Conservation (phyloP, 2,888 invertebrate genomes). For the Electrophaes corylata region DNA sequence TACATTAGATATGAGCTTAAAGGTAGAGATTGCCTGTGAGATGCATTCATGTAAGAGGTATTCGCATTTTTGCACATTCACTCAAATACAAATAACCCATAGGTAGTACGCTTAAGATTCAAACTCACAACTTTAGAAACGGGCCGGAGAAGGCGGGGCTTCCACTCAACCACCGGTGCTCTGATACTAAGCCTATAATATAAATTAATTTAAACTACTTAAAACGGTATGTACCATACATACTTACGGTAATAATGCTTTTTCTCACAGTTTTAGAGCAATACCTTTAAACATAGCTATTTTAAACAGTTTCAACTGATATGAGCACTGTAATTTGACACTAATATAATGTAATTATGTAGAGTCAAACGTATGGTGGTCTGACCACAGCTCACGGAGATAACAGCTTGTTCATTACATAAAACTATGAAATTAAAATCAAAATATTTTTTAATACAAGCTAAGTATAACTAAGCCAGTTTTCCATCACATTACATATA, state of each 20-base stretch:
- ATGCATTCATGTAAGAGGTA: too few species aligned
- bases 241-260: slow-evolving; percentile 16
- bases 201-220: background rate
- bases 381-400: slow-evolving; percentile 4
- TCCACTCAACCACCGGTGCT: background rate
- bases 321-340: slow-evolving; percentile 40
- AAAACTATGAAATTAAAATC: too few species aligned
- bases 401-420: slow-evolving; percentile 2
- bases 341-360: slow-evolving; percentile 42
- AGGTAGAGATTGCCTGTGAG: too few species aligned
- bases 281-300: slow-evolving; percentile 34
- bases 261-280: slow-evolving; percentile 27
- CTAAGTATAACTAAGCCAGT: too few species aligned
- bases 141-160: background rate
- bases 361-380: slow-evolving; percentile 23
- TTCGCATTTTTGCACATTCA: too few species aligned
- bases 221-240: background rate
- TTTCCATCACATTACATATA: too few species aligned
- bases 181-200: background rate
- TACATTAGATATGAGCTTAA: too few species aligned
- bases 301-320: slow-evolving; percentile 35
- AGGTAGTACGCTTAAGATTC: too few species aligned
- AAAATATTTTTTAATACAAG: too few species aligned
- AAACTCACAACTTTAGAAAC: background rate
- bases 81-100: too few species aligned